These are phyloP conservation scores for Regulus satrapa DNA, from an alignment of 2,113 vertebrate species.

Conservation along the genomic window DNA sequence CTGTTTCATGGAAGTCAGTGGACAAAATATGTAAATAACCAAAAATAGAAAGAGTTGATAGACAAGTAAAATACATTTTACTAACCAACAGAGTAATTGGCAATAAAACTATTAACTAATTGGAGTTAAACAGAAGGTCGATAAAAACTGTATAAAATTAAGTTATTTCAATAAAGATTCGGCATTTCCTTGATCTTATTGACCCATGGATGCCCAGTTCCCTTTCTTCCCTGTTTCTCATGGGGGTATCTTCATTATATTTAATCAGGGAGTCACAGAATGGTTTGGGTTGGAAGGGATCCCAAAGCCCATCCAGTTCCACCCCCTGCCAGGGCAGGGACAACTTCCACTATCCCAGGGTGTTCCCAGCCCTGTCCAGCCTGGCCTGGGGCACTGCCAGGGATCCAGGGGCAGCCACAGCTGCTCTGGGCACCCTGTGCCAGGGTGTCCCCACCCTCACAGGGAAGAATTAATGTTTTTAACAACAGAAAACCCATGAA, in stretches of 20 bases:
- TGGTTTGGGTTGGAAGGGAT: background rate
- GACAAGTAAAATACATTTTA: too few relatives aligned
- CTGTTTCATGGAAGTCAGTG: too few relatives aligned
- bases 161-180: too few relatives aligned
- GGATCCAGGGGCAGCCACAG: background rate
- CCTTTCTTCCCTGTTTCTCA: too few relatives aligned
- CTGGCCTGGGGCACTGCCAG: background rate
- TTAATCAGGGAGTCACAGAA: background rate
- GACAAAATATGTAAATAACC: too few relatives aligned
- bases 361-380: fast-evolving
- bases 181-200: too few relatives aligned
- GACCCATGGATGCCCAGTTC: too few relatives aligned
- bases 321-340: background rate
- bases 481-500: background rate
- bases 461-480: background rate
- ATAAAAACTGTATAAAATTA: too few relatives aligned
- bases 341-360: fast-evolving
- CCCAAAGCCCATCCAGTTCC: background rate
- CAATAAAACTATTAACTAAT: too few relatives aligned
- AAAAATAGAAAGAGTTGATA: too few relatives aligned
- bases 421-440: background rate
- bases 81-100: too few relatives aligned
- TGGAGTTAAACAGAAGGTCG: too few relatives aligned
- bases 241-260: fast-evolving
- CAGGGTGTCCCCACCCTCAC: background rate